Evolutionary conservation across 1,140 invertebrate species (phyloP).

Genomic region (Myzus persicae): DNA sequence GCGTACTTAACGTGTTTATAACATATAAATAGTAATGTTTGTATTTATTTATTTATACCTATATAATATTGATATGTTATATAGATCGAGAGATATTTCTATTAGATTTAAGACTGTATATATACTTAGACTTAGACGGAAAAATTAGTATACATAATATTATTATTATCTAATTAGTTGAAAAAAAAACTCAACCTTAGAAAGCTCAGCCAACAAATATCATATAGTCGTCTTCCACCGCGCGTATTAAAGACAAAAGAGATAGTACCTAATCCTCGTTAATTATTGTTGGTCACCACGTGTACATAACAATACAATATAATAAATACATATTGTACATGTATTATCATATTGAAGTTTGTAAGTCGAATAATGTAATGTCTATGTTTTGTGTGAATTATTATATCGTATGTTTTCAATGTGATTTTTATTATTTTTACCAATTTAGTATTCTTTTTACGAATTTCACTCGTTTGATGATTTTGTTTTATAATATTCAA

Average conservation of each 20-base stretch:
- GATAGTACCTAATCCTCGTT: neutral
- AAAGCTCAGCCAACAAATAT: constrained; percentile 45
- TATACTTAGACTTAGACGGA: neutral
- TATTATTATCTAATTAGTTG: neutral
- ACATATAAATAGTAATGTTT: constrained; percentile 16
- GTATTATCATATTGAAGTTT: neutral
- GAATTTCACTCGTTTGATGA: neutral
- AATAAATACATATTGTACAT: neutral
- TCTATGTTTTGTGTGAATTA: constrained; percentile 24
- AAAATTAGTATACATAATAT: neutral
- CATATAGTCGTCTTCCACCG: constrained; percentile 53
- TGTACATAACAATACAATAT: neutral
- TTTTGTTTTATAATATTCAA: neutral
- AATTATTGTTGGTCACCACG: neutral
- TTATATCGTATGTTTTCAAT: neutral
- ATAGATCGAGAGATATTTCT: neutral
- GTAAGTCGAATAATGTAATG: neutral
- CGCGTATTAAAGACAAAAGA: neutral
- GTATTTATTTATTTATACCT: neutral
- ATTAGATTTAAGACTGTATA: neutral
- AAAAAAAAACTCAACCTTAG: neutral
- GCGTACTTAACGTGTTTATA: constrained; percentile 39
- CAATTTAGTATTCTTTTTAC: constrained; percentile 47
- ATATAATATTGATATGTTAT: constrained; percentile 22
- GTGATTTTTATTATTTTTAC: constrained; percentile 47